Evolutionary conservation across 2,888 invertebrate species (phyloP).

Genomic region (Phania funesta): DNA sequence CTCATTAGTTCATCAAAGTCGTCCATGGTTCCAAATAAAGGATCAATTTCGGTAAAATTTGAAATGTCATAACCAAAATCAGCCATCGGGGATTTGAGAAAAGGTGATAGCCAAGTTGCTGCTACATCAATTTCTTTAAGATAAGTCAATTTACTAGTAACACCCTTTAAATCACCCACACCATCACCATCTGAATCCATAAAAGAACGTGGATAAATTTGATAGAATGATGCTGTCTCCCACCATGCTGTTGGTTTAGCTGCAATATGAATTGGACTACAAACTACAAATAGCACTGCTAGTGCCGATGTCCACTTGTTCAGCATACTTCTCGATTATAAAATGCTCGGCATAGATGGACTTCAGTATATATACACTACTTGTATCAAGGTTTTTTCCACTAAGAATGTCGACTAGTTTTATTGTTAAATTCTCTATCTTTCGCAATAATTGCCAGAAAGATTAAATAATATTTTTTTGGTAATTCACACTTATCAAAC

Average conservation of each 20-base stretch:
- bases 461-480: too few species aligned
- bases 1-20: constrained; percentile 85
- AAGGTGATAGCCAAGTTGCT: constrained; percentile 87
- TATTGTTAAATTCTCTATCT: too few species aligned
- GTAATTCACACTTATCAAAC: too few species aligned
- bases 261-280: constrained; percentile 51
- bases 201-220: constrained; percentile 92
- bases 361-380: not conserved
- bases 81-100: constrained; percentile 87
- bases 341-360: not conserved
- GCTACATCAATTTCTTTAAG: constrained; percentile 84
- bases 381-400: too few species aligned
- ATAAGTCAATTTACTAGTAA: constrained; percentile 83
- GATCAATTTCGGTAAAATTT: constrained; percentile 85
- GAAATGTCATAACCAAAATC: constrained; percentile 90
- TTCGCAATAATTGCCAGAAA: too few species aligned
- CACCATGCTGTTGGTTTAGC: constrained; percentile 84
- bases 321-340: constrained; percentile 21
- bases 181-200: constrained; percentile 91
- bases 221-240: constrained; percentile 90
- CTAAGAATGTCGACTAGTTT: too few species aligned
- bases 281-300: constrained; percentile 67
- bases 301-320: constrained; percentile 24
- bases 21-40: constrained; percentile 85
- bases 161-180: constrained; percentile 90